phyloP scores from a whole-genome alignment of 2,888 invertebrate genomes.

The Nymphalis urticae region DNA sequence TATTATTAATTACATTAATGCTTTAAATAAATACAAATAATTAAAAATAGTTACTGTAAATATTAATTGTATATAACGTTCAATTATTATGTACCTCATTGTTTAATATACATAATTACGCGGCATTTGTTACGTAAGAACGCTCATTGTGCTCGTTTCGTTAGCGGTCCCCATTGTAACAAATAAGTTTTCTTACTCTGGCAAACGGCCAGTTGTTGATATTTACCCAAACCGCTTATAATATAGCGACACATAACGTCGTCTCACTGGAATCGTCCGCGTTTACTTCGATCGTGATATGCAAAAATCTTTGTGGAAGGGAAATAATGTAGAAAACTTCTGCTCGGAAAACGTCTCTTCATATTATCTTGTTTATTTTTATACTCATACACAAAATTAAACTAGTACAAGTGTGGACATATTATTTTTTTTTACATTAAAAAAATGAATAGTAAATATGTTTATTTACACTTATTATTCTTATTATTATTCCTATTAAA shows the following conservation, averaged over 20 bases:
- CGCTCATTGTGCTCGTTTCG: conserved; percentile 32
- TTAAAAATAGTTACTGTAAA: too few species aligned
- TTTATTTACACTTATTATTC: too few species aligned
- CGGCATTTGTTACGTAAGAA: conserved; percentile 25
- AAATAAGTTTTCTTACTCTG: conserved; percentile 55
- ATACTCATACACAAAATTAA: background rate
- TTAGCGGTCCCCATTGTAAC: conserved; percentile 46
- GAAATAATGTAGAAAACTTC: conserved; percentile 32
- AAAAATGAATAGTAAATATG: too few species aligned
- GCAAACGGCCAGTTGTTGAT: conserved; percentile 55
- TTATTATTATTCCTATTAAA: too few species aligned
- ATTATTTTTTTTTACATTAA: too few species aligned
- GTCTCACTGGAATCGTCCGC: conserved; percentile 35
- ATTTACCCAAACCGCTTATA: conserved; percentile 50
- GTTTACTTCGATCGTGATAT: conserved; percentile 39
- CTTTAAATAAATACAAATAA: too few species aligned
- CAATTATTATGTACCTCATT: background rate
- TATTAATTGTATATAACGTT: too few species aligned
- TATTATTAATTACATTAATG: too few species aligned
- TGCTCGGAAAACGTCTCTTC: conserved; percentile 23
- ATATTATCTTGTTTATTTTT: conserved; percentile 15
- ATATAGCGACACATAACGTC: conserved; percentile 45
- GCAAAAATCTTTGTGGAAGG: conserved; percentile 36
- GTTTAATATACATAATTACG: too few species aligned
- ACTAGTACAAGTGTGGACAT: too few species aligned